Conservation (phyloP, 2,888 invertebrate species). For the Xanthia togata region DNA sequence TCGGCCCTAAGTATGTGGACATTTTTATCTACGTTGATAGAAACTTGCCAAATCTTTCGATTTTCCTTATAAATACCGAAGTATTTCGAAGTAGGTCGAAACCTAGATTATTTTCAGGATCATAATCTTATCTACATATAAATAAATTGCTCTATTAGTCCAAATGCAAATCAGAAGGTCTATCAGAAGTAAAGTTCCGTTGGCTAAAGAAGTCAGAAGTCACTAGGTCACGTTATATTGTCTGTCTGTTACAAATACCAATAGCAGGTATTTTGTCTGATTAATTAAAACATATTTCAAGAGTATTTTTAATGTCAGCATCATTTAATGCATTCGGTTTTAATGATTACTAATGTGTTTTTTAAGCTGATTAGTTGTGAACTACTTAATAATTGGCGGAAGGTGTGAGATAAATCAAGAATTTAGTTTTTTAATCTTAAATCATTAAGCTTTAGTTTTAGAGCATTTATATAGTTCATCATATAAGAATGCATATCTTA, state of each 20-base stretch:
- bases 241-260: constrained; percentile 3
- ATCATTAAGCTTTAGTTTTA: not conserved
- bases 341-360: constrained; percentile 28
- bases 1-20: too few species aligned
- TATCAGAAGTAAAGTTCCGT: constrained; percentile 36
- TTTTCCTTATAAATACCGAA: too few species aligned
- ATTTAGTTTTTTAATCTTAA: not conserved
- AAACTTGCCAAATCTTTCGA: too few species aligned
- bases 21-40: too few species aligned
- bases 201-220: constrained; percentile 62
- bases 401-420: constrained; percentile 7
- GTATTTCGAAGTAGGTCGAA: too few species aligned
- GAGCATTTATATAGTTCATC: not conserved
- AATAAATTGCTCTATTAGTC: constrained; percentile 23
- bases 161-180: constrained; percentile 29
- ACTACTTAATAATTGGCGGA: not conserved
- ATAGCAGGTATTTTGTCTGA: constrained; percentile 29
- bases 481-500: not conserved
- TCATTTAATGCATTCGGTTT: constrained; percentile 17
- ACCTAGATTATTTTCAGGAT: not conserved
- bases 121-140: not conserved
- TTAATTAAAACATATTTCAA: constrained; percentile 42
- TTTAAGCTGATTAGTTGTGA: not conserved
- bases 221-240: constrained; percentile 59
- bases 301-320: constrained; percentile 9